phyloP scores from a whole-genome alignment of 2,888 invertebrate species.

The Noctuana brunneofusca region DNA sequence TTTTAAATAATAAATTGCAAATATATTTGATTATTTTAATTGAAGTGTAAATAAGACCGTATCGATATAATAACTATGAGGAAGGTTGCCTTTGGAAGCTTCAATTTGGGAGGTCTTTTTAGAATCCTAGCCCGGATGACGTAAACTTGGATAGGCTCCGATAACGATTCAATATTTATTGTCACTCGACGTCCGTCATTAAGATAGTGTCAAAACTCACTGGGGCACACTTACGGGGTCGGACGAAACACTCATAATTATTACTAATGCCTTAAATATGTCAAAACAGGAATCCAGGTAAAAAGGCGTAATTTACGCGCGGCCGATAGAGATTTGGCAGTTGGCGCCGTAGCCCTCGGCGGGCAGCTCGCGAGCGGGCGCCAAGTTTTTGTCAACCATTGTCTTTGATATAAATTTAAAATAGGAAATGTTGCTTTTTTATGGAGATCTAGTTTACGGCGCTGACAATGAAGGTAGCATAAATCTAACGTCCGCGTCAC shows the following conservation, averaged over 20 bases:
- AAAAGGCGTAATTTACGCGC: constrained; percentile 83
- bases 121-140: constrained; percentile 66
- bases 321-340: constrained; percentile 82
- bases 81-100: constrained; percentile 31
- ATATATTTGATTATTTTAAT: too few species aligned
- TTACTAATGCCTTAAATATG: constrained; percentile 84
- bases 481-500: constrained; percentile 78
- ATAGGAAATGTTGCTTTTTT: constrained; percentile 83
- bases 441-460: constrained; percentile 82
- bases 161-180: constrained; percentile 82
- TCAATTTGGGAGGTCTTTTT: constrained; percentile 76
- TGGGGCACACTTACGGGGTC: constrained; percentile 70
- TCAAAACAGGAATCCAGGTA: constrained; percentile 84
- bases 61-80: background rate
- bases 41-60: background rate
- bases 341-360: constrained; percentile 72
- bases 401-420: constrained; percentile 83
- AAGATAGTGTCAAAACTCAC: constrained; percentile 82
- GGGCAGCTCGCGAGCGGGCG: constrained; percentile 72
- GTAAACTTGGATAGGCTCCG: constrained; percentile 69
- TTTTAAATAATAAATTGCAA: too few species aligned
- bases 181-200: constrained; percentile 80
- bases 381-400: constrained; percentile 81
- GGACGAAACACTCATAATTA: constrained; percentile 80
- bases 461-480: constrained; percentile 79